Evolutionary conservation across 2,888 invertebrate genomes (phyloP), one percentile per base, ranked within the genome.

Genomic region (Apodemia zela): DNA sequence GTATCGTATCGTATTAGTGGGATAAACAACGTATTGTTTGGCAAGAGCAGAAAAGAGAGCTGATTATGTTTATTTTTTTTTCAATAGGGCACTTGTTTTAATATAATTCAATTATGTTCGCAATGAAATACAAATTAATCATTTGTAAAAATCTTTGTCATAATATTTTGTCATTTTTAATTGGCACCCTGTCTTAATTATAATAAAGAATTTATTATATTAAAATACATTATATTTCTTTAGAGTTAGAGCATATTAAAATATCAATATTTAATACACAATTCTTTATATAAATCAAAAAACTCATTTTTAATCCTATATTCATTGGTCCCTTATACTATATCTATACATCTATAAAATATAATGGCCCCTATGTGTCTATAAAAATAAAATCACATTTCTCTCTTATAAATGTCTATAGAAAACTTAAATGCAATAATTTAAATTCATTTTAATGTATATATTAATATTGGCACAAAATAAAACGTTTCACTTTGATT

Each of bases 371-470:
- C 35, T 51, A 25, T 21, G 29, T 29, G 45, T 45, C 15, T 59
- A 29, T 58, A 33, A 13, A 38, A 13, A 38, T 38, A 38, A 58
- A 47, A 58, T 62, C 58, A 62, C 59, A 57, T 38, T 38, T 38
- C 2, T 38, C 3, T 11, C n/a, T 33, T 17, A 59, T 59, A 59
- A 59, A 51, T 11, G 3, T 17, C 51, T 51, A 51, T 21, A 21
- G 8, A 21, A 38, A 13, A 38, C 38, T 38, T 51, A 51, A 51
- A 51, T 21, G 51, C 21, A 51, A 17, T 51, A 17, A 10, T 51
- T 11, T 51, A 51, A 21, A 21, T 11, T 51, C 5, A 11, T 11
- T 51, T 8, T 51, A 4, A 51, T 51, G 11, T 51, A 51, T 51
- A 51, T 21, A 51, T 51, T 18, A 51, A 11, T 51, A 51, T 51